These are phyloP conservation scores for Urophycis tenuis DNA, from an alignment of 2,797 vertebrate genomes.

Conservation along the genomic window DNA sequence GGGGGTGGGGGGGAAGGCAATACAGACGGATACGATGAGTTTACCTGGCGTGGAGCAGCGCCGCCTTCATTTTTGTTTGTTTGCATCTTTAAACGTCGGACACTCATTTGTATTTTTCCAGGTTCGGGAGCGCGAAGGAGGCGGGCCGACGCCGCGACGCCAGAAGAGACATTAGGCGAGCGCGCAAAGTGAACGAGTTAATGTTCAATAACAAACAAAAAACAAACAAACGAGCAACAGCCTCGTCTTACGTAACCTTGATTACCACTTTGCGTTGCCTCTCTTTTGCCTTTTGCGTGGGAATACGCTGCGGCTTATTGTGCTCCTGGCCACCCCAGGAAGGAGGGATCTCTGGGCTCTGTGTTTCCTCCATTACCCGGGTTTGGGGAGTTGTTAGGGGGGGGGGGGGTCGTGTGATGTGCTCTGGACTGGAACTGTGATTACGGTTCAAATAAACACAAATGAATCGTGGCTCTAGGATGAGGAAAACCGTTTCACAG, in stretches of 20 bases:
- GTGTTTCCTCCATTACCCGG: not conserved
- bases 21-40: conserved; percentile 28
- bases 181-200: not conserved
- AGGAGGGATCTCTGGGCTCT: not conserved
- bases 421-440: no score
- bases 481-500: not conserved
- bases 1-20: conserved; percentile 20
- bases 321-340: not conserved
- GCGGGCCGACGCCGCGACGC: no score
- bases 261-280: not conserved
- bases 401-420: not conserved
- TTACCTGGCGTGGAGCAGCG: conserved; percentile 20
- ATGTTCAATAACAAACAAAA: not conserved
- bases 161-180: not conserved
- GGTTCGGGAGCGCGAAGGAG: no score
- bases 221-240: not conserved
- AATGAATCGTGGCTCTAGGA: not conserved
- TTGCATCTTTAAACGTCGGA: no score
- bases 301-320: not conserved
- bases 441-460: no score
- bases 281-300: not conserved
- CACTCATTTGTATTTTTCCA: no score
- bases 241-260: not conserved
- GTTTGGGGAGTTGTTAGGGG: not conserved
- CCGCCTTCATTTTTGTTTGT: conserved; percentile 14